Evolutionary conservation across 2,113 vertebrate species (phyloP).

Genomic region (Pomatostomus ruficeps): DNA sequence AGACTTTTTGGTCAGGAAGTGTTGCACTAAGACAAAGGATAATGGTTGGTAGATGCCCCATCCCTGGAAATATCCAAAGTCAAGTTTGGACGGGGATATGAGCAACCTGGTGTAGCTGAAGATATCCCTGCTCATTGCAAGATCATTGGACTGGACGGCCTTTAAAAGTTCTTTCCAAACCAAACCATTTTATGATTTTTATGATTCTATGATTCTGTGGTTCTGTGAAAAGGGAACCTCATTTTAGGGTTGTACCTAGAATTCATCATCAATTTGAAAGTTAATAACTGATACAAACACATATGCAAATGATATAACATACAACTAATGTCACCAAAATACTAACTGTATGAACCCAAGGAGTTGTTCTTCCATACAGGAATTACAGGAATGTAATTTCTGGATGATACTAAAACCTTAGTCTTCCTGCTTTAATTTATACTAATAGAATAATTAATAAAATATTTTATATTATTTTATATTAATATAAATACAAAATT

Average conservation of each 20-base stretch:
- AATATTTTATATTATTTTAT: not conserved
- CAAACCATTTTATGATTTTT: not conserved
- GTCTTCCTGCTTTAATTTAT: not conserved
- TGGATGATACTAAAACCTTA: not conserved
- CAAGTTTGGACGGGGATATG: fast-evolving
- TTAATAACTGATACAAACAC: not conserved
- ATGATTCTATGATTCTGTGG: not conserved
- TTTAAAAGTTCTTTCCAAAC: not conserved
- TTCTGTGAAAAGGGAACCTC: not conserved
- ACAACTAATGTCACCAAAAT: not conserved
- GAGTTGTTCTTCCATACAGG: not conserved
- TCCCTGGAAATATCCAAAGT: not conserved
- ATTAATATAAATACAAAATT: not conserved
- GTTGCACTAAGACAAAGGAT: not conserved
- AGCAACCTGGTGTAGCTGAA: not conserved
- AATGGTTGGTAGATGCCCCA: not conserved
- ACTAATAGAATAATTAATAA: not conserved
- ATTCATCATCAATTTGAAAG: not conserved
- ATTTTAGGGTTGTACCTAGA: not conserved
- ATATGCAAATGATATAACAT: not conserved
- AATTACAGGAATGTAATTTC: not conserved
- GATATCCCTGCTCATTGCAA: not conserved
- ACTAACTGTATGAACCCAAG: not conserved
- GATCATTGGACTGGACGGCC: not conserved
- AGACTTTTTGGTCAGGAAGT: not conserved